These are phyloP conservation scores for Ochropleura leucogaster DNA, from an alignment of 2,888 invertebrate genomes.

Conservation along the genomic window DNA sequence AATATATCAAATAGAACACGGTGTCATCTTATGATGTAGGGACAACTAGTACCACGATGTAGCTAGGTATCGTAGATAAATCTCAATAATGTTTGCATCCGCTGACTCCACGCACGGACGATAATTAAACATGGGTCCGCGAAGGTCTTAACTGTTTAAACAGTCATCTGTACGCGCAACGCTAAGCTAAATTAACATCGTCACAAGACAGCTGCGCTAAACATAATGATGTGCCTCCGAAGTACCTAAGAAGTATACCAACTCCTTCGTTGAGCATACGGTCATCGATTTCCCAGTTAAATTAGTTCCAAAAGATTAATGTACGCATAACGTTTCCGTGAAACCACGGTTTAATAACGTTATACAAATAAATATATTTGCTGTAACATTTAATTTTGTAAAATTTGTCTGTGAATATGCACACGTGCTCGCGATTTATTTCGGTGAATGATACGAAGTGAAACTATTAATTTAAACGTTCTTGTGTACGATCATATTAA, in stretches of 20 bases:
- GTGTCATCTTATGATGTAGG: neutral
- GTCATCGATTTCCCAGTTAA: neutral
- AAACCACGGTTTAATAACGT: conserved; percentile 24
- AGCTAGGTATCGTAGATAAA: neutral
- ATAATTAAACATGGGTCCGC: neutral
- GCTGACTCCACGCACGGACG: neutral
- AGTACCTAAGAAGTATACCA: neutral
- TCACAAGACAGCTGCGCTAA: neutral
- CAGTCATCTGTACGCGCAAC: neutral
- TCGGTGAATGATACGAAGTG: conserved; percentile 33
- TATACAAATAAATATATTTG: conserved; percentile 32
- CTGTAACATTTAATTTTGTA: conserved; percentile 34
- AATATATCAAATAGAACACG: neutral
- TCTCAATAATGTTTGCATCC: neutral
- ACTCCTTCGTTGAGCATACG: neutral
- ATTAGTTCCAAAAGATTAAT: conserved; percentile 5
- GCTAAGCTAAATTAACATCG: neutral
- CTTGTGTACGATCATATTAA: conserved; percentile 23
- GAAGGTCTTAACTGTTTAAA: neutral
- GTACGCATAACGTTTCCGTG: conserved; percentile 8
- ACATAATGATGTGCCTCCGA: neutral
- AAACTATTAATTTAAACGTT: conserved; percentile 22
- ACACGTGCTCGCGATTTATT: conserved; percentile 36
- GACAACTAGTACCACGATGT: neutral
- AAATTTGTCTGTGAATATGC: neutral